Evolutionary conservation across 1,140 invertebrate species (phyloP).

Genomic region (Drosophila pectinifera): DNA sequence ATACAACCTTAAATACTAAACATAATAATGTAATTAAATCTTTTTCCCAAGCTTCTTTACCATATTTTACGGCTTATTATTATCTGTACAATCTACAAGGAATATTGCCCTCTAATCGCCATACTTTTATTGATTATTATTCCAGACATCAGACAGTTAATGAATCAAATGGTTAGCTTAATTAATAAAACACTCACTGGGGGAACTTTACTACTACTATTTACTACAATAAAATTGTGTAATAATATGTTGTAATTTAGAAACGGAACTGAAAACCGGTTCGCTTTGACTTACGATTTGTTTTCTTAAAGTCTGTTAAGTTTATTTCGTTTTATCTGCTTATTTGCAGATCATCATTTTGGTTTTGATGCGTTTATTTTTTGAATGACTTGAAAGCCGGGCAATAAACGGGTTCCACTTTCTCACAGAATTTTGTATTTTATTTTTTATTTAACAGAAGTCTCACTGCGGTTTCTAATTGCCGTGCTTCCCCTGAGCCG

Average conservation of each 20-base stretch:
- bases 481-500: conserved; percentile 17
- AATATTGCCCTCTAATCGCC: too few relatives aligned
- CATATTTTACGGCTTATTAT: too few relatives aligned
- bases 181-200: neutral
- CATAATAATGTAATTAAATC: too few relatives aligned
- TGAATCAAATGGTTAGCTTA: neutral
- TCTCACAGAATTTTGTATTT: conserved; percentile 1
- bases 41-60: too few relatives aligned
- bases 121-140: neutral
- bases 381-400: conserved; percentile 5
- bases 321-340: neutral
- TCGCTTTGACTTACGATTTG: conserved; percentile 13
- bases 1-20: too few relatives aligned
- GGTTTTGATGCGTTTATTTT: conserved; percentile 5
- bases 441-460: conserved; percentile 11
- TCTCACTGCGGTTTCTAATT: conserved; percentile 3
- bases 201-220: neutral
- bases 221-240: neutral
- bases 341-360: conserved; percentile 1
- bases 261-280: neutral
- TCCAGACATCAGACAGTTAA: neutral
- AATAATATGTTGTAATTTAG: neutral
- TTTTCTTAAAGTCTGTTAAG: conserved; percentile 15
- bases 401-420: conserved; percentile 35
- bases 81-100: too few relatives aligned